Conservation (phyloP, 2,888 invertebrate genomes). For the Torymus auratus region DNA sequence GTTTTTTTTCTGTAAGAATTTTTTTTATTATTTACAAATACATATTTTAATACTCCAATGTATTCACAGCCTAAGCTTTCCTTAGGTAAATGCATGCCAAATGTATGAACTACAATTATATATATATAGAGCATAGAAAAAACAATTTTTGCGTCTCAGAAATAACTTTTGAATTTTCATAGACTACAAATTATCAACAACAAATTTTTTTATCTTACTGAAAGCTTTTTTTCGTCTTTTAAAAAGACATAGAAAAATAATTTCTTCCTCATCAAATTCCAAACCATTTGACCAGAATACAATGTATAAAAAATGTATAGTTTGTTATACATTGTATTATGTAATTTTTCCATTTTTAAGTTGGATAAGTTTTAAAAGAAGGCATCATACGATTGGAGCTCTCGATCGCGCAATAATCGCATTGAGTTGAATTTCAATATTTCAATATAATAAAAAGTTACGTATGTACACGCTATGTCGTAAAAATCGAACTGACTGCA, state of each 20-base stretch:
- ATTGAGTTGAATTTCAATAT: constrained; percentile 12
- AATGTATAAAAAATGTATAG: constrained; percentile 8
- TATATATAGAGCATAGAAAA: constrained; percentile 20
- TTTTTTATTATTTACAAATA: constrained; percentile 75
- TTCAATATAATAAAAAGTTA: constrained; percentile 47
- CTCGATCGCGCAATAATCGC: constrained; percentile 44
- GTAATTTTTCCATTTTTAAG: constrained; percentile 7
- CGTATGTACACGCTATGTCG: constrained; percentile 53
- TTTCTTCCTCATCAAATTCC: background rate
- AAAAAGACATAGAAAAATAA: constrained; percentile 13
- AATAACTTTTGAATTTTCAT: constrained; percentile 33
- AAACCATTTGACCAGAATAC: background rate
- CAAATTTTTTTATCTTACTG: constrained; percentile 5
- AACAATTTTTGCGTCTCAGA: constrained; percentile 30
- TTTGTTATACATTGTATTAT: constrained; percentile 9
- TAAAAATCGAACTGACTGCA: constrained; percentile 55
- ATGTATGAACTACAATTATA: constrained; percentile 38
- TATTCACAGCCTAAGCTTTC: constrained; percentile 76
- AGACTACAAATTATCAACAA: constrained; percentile 38
- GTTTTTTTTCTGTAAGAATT: no score
- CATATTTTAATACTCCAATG: constrained; percentile 73
- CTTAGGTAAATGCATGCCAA: constrained; percentile 74
- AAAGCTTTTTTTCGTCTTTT: constrained; percentile 14
- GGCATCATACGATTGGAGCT: constrained; percentile 55
- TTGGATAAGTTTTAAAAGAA: constrained; percentile 40